These are phyloP conservation scores for Pelvicachromis taeniatus DNA, from an alignment of 2,113 vertebrate species.

Conservation along the genomic window DNA sequence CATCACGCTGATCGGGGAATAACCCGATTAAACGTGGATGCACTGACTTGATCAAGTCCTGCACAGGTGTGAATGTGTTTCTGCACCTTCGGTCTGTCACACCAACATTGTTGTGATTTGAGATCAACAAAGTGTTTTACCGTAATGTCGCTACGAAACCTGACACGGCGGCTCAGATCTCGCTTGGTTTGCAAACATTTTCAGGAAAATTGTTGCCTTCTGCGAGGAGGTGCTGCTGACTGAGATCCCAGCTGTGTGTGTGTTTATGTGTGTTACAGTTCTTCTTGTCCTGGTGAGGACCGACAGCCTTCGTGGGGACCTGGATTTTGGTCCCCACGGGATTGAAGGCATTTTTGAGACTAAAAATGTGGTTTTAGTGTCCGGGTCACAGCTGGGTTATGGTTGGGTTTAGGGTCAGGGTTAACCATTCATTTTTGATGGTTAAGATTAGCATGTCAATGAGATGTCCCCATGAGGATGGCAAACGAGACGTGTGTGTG, in stretches of 20 bases:
- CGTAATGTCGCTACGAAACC: fast-evolving
- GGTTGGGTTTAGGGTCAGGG: too few species aligned
- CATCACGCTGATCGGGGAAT: background rate
- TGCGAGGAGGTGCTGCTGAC: background rate
- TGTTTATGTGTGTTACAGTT: too few species aligned
- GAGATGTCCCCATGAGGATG: too few species aligned
- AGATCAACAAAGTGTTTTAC: background rate
- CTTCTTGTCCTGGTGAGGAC: too few species aligned
- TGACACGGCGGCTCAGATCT: background rate
- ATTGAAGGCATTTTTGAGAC: too few species aligned
- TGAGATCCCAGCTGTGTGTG: fast-evolving
- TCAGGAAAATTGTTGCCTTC: fast-evolving
- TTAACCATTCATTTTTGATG: too few species aligned
- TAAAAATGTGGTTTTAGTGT: too few species aligned
- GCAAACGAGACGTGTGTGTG: too few species aligned
- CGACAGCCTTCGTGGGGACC: too few species aligned
- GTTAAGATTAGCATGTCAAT: too few species aligned
- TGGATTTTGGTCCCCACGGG: too few species aligned
- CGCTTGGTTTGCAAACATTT: background rate
- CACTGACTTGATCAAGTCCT: fast-evolving
- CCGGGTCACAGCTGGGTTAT: too few species aligned
- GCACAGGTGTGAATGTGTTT: background rate
- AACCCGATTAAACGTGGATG: background rate
- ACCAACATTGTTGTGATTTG: background rate
- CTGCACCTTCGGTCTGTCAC: fast-evolving